Percentiles rank a stretch among this genome's conserved stretches.
phyloP scores from a whole-genome alignment of 2,113 vertebrate genomes.

The Poeciliopsis retropinna region DNA sequence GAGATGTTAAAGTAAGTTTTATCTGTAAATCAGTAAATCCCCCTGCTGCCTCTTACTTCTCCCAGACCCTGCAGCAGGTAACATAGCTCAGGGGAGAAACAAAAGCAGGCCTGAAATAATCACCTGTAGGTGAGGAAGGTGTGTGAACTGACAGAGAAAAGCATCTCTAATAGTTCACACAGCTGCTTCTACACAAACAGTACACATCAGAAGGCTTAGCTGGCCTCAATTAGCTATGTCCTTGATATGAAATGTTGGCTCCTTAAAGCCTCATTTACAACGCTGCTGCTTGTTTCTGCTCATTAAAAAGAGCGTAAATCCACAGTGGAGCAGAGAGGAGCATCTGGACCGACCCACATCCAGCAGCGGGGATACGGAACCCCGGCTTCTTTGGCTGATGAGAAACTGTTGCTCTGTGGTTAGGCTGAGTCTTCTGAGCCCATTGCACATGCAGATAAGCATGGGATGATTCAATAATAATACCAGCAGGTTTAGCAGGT shows the following conservation, averaged over 20 bases:
- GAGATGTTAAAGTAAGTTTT: no score
- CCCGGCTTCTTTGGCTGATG: conserved; percentile 12
- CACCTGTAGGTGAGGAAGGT: background rate
- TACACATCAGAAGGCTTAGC: conserved; percentile 20
- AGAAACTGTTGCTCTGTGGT: background rate
- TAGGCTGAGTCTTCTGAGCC: background rate
- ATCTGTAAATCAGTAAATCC: no score
- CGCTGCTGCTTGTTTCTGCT: conserved; percentile 43
- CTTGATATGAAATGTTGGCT: conserved; percentile 53
- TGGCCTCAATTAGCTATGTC: conserved; percentile 47
- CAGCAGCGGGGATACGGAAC: conserved; percentile 21
- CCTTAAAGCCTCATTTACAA: conserved; percentile 37
- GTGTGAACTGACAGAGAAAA: conserved; percentile 3
- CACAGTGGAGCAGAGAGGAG: conserved; percentile 34
- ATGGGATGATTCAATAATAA: background rate
- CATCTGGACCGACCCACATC: conserved; percentile 44
- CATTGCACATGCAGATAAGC: background rate
- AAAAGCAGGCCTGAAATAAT: conserved; percentile 6
- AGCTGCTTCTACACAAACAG: conserved; percentile 22
- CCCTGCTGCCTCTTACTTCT: background rate
- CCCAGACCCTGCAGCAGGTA: background rate
- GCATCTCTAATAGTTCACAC: conserved; percentile 1
- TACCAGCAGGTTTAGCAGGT: no score
- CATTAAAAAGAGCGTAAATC: conserved; percentile 59
- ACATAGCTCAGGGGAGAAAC: background rate